Percentiles rank a stretch among this genome's conserved stretches.
Conservation (phyloP, 2,113 vertebrate genomes). For the Nothobranchius furzeri region DNA sequence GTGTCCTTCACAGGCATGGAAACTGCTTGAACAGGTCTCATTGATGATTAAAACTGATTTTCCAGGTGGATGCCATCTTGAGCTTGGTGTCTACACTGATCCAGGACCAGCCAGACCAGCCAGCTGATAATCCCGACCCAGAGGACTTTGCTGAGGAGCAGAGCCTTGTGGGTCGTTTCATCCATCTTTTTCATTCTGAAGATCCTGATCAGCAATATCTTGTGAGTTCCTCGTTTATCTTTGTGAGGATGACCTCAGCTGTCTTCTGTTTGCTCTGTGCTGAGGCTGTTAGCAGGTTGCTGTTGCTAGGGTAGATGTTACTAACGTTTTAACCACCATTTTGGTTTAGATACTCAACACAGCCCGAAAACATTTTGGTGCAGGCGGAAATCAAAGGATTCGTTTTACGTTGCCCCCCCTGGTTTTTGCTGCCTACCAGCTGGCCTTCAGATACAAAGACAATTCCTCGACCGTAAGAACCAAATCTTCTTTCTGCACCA, state of each 20-base stretch:
- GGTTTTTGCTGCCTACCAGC: slow-evolving; percentile 96
- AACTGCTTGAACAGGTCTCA: too few species aligned
- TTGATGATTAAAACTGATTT: not conserved
- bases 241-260: too few species aligned
- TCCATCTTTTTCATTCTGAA: slow-evolving; percentile 93
- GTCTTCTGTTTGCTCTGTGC: too few species aligned
- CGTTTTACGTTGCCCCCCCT: slow-evolving; percentile 93
- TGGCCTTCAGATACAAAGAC: slow-evolving; percentile 97
- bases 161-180: slow-evolving; percentile 95
- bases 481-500: too few species aligned
- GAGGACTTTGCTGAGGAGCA: slow-evolving; percentile 99
- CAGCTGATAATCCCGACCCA: slow-evolving; percentile 94
- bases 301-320: too few species aligned
- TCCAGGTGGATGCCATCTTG: slow-evolving; percentile 94
- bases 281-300: not conserved
- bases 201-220: slow-evolving; percentile 97
- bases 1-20: too few species aligned
- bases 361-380: slow-evolving; percentile 96
- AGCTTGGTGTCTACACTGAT: slow-evolving; percentile 93
- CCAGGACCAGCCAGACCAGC: slow-evolving; percentile 97
- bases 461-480: slow-evolving; percentile 86
- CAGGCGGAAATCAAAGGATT: slow-evolving; percentile 96
- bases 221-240: slow-evolving; percentile 67
- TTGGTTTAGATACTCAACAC: slow-evolving; percentile 91
- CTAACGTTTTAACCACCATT: not conserved